Evolutionary conservation across 2,113 vertebrate species (phyloP).

Genomic region (Rhinogobius similis): DNA sequence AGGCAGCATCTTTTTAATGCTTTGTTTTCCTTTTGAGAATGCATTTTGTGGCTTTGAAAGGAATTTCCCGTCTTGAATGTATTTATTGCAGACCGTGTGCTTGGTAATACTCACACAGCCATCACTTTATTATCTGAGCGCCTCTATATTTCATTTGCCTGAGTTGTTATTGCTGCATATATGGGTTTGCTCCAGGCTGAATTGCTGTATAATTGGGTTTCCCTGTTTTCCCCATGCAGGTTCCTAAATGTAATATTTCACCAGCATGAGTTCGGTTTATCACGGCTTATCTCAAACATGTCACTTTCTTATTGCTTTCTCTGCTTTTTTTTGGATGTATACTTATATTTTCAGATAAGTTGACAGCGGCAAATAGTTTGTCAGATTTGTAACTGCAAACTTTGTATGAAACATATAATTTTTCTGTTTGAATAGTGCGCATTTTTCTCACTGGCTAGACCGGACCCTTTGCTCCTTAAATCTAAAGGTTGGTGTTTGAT

Average conservation of each 20-base stretch:
- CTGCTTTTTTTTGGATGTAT: not conserved
- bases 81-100: not conserved
- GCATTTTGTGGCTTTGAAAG: not conserved
- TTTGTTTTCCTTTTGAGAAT: not conserved
- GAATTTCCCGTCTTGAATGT: not conserved
- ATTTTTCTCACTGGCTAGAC: too few species aligned
- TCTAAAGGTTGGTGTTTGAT: too few species aligned
- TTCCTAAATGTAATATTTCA: not conserved
- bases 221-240: not conserved
- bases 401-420: not conserved
- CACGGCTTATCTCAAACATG: not conserved
- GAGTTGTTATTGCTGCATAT: slow-evolving; percentile 19
- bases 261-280: not conserved
- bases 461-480: too few species aligned
- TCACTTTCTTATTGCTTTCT: not conserved
- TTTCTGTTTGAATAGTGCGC: too few species aligned
- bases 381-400: not conserved
- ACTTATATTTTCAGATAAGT: not conserved
- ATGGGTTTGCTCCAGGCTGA: not conserved
- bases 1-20: not conserved
- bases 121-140: slow-evolving; percentile 14
- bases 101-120: not conserved
- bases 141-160: not conserved
- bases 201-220: slow-evolving; percentile 1
- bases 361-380: not conserved